Evolutionary conservation across 2,113 vertebrate genomes (phyloP).

Genomic region (Corythoichthys haematopterus): DNA sequence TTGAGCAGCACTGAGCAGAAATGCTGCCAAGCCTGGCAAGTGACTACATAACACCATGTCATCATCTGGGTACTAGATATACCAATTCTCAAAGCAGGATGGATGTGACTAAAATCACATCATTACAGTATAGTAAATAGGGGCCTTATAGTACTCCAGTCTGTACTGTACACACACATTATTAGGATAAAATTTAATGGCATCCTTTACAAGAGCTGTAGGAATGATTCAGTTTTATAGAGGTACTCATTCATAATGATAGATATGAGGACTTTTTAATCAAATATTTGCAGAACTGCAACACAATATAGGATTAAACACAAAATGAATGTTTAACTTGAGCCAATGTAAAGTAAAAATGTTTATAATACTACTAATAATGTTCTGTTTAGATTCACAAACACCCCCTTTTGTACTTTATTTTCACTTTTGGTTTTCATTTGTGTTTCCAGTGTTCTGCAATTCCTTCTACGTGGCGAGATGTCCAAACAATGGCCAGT

Average conservation of each 20-base stretch:
- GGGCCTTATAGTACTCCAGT: background rate
- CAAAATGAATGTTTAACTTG: no score
- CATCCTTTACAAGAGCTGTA: background rate
- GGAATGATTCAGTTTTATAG: background rate
- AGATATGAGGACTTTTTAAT: background rate
- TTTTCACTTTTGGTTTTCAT: no score
- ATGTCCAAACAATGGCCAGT: no score
- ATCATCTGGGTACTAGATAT: slow-evolving; percentile 13
- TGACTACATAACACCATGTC: slow-evolving; percentile 15
- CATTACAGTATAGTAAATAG: background rate
- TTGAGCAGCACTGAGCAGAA: slow-evolving; percentile 47
- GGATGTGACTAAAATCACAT: background rate
- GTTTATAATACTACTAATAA: no score
- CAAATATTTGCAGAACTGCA: background rate
- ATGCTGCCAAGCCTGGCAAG: slow-evolving; percentile 46
- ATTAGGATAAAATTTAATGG: background rate
- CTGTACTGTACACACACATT: background rate
- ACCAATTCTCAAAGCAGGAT: slow-evolving; percentile 7
- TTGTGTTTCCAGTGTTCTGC: no score
- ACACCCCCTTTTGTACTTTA: no score
- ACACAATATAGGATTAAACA: no score
- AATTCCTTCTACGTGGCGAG: no score
- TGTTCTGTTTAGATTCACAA: no score
- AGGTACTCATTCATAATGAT: background rate
- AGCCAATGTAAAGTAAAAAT: no score